Conservation (phyloP, 2,888 invertebrate genomes). For the Spilosoma lubricipeda region DNA sequence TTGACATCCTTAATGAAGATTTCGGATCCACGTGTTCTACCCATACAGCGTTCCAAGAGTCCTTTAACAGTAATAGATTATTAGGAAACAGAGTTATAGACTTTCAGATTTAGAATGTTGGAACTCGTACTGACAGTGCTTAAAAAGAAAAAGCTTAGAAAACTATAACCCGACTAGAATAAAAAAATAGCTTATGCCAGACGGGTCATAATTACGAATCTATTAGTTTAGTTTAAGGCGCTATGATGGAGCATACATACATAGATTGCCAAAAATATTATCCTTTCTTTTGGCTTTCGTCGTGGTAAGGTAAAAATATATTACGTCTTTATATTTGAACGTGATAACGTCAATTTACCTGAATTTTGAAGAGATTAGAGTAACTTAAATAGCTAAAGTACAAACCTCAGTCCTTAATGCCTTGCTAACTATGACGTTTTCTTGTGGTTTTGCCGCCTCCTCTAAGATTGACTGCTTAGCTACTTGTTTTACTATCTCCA, state of each 20-base stretch:
- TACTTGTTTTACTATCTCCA: slow-evolving; percentile 66
- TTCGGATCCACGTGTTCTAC: slow-evolving; percentile 64
- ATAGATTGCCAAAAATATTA: no score
- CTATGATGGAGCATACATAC: no score
- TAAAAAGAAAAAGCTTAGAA: no score
- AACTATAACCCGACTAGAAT: no score
- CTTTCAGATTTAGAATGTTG: background rate
- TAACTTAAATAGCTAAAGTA: background rate
- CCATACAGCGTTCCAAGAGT: slow-evolving; percentile 73
- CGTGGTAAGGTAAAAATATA: background rate
- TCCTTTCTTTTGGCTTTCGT: background rate
- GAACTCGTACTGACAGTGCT: background rate
- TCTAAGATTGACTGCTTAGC: slow-evolving; percentile 62
- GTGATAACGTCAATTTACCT: background rate
- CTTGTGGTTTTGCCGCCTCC: slow-evolving; percentile 50
- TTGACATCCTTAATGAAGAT: slow-evolving; percentile 43
- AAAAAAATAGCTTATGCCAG: no score
- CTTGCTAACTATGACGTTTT: slow-evolving; percentile 27
- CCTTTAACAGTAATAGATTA: slow-evolving; percentile 47
- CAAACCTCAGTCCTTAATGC: slow-evolving; percentile 69
- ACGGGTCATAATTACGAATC: no score
- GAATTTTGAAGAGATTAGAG: background rate
- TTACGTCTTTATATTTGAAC: background rate
- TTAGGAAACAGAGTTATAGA: background rate
- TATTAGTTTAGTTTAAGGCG: no score